Percentiles rank a stretch among this genome's conserved stretches.
Evolutionary conservation across 2,113 vertebrate genomes (phyloP).

Genomic region (Vulpes lagopus): DNA sequence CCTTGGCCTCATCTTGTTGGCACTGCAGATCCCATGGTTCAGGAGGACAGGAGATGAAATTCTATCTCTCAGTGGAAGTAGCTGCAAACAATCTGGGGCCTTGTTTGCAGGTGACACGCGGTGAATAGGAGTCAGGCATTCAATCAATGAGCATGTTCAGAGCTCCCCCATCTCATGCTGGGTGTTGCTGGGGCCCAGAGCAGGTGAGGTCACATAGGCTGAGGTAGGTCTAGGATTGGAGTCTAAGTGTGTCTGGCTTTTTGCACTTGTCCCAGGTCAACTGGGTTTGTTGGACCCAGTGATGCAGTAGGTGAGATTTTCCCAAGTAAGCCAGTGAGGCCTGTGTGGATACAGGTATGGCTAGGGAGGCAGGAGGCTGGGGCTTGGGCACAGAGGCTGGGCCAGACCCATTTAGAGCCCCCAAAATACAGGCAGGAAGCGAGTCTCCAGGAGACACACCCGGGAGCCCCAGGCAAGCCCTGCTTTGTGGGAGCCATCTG

Average conservation of each 20-base stretch:
- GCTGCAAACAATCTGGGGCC: not conserved
- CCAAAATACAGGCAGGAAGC: not conserved
- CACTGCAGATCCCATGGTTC: fast-evolving
- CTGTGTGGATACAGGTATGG: not conserved
- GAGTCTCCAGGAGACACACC: not conserved
- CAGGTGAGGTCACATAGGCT: not conserved
- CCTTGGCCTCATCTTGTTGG: not conserved
- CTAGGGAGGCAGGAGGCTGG: too few relatives aligned
- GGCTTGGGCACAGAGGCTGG: not conserved
- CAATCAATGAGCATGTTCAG: too few relatives aligned
- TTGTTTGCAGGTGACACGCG: not conserved
- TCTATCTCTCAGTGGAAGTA: not conserved
- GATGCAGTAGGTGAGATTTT: not conserved
- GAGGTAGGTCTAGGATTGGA: not conserved
- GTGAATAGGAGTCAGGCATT: not conserved
- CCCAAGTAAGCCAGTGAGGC: not conserved
- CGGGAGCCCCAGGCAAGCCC: not conserved
- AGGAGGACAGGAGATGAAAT: not conserved
- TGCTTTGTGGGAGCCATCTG: not conserved
- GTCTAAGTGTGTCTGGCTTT: not conserved
- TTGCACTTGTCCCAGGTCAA: not conserved
- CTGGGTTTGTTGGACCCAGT: not conserved
- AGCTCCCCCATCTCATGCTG: too few relatives aligned
- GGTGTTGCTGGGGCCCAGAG: not conserved
- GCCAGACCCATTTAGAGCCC: not conserved